Evolutionary conservation across 2,797 vertebrate genomes (phyloP).

Genomic region (Danio kyathit): DNA sequence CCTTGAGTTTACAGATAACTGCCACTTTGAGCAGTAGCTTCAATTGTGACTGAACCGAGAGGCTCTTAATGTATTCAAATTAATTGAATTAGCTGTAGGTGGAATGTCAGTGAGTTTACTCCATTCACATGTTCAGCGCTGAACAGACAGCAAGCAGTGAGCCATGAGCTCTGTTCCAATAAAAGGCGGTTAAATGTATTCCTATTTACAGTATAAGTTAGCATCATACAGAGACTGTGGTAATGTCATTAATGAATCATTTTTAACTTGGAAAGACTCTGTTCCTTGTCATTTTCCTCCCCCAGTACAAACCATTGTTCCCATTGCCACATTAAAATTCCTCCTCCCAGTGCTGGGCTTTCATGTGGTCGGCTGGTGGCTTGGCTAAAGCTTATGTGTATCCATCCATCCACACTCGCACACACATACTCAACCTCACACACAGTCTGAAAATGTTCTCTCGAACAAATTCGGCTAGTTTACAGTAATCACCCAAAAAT

Average conservation of each 20-base stretch:
- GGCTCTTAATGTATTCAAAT: neutral
- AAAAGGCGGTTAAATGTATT: conserved; percentile 44
- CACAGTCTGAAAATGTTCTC: conserved; percentile 36
- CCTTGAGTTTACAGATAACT: conserved; percentile 34
- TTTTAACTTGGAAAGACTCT: conserved; percentile 73
- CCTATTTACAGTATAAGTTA: conserved; percentile 53
- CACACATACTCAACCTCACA: conserved; percentile 50
- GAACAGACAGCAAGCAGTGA: conserved; percentile 14
- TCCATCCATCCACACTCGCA: conserved; percentile 71
- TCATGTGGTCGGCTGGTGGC: conserved; percentile 81
- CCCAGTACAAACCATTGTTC: conserved; percentile 82
- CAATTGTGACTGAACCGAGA: conserved; percentile 4
- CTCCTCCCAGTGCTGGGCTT: conserved; percentile 74
- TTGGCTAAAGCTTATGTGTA: conserved; percentile 77
- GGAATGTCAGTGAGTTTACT: conserved; percentile 8
- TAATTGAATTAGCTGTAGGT: neutral
- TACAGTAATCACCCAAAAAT: neutral
- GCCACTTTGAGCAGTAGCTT: neutral
- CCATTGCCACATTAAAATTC: conserved; percentile 82
- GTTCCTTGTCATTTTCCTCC: conserved; percentile 76
- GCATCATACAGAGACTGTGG: conserved; percentile 66
- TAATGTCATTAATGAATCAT: conserved; percentile 81
- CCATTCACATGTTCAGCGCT: conserved; percentile 18
- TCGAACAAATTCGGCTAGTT: conserved; percentile 22
- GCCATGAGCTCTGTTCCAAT: conserved; percentile 24